Percentiles rank a stretch among this genome's conserved stretches.
Evolutionary conservation across 2,888 invertebrate species (phyloP).

Genomic region (Drosophila kanekoi): DNA sequence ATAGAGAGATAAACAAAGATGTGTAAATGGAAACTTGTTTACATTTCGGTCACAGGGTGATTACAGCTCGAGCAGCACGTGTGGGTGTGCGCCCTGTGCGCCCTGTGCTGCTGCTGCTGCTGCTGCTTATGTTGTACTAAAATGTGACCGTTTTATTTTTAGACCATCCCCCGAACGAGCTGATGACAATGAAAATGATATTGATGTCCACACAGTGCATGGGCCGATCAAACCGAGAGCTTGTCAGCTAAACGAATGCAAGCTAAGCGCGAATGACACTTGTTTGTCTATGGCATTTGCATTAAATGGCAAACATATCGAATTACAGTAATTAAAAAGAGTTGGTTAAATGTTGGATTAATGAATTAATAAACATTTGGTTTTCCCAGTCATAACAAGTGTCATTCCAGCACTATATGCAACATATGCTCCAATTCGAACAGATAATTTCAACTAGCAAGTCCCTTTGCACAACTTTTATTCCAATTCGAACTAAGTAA

Average conservation of each 20-base stretch:
- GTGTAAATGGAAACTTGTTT: too few relatives aligned
- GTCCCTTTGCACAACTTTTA: too few relatives aligned
- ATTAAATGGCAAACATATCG: not conserved
- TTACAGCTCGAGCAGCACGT: constrained; percentile 34
- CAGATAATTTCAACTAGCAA: not conserved
- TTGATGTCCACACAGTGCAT: constrained; percentile 44
- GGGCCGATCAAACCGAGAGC: constrained; percentile 15
- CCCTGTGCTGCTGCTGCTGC: constrained; percentile 11
- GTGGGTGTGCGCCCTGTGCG: constrained; percentile 25
- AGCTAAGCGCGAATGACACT: constrained; percentile 13
- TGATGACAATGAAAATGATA: constrained; percentile 43
- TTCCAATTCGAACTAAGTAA: too few relatives aligned
- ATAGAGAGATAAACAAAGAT: not conserved
- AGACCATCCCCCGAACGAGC: constrained; percentile 28
- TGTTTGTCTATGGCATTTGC: not conserved
- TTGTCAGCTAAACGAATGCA: constrained; percentile 7
- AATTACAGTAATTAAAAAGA: not conserved
- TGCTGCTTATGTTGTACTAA: constrained; percentile 9
- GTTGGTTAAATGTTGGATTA: not conserved
- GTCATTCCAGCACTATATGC: not conserved
- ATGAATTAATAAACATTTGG: too few relatives aligned
- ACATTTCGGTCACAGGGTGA: constrained; percentile 10
- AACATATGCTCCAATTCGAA: not conserved
- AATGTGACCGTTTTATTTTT: constrained; percentile 56
- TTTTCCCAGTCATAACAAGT: not conserved